phyloP scores from a whole-genome alignment of 2,888 invertebrate species.

The Synanthedon formicaeformis region DNA sequence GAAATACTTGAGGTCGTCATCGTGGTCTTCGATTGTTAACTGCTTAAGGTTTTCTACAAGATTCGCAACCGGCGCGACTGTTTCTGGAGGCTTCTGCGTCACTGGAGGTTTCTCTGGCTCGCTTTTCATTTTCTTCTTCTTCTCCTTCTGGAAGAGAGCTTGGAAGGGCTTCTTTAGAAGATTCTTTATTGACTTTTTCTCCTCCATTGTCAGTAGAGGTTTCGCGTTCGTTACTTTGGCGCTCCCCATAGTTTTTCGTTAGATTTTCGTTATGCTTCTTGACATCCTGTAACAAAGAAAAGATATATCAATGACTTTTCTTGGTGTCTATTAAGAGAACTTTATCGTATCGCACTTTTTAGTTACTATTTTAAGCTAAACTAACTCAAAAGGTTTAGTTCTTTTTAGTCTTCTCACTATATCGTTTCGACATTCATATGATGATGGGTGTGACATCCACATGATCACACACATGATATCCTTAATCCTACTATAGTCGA shows the following conservation, averaged over 20 bases:
- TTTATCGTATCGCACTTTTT: too few species aligned
- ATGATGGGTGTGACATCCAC: too few species aligned
- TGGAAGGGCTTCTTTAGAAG: slow-evolving; percentile 16
- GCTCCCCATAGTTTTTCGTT: slow-evolving; percentile 35
- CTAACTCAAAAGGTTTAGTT: too few species aligned
- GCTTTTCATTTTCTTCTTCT: slow-evolving; percentile 17
- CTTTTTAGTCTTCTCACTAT: too few species aligned
- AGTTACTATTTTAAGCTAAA: too few species aligned
- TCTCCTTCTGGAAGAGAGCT: slow-evolving; percentile 15
- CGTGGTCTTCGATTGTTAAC: slow-evolving; percentile 18
- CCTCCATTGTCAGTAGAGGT: slow-evolving; percentile 32
- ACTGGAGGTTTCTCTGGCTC: slow-evolving; percentile 14
- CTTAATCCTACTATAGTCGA: too few species aligned
- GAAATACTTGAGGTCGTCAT: slow-evolving; percentile 35
- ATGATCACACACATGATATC: too few species aligned
- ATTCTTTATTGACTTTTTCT: slow-evolving; percentile 32
- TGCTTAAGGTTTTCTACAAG: slow-evolving; percentile 29
- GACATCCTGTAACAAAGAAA: slow-evolving; percentile 14
- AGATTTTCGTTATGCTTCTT: slow-evolving; percentile 5
- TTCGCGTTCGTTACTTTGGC: slow-evolving; percentile 23
- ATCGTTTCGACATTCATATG: too few species aligned
- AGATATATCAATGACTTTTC: neutral
- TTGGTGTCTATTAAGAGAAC: too few species aligned
- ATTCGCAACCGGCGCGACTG: slow-evolving; percentile 16
- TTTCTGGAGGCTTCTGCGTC: slow-evolving; percentile 9